phyloP scores from a whole-genome alignment of 2,888 invertebrate genomes.

The Lasioglossum villosulum region DNA sequence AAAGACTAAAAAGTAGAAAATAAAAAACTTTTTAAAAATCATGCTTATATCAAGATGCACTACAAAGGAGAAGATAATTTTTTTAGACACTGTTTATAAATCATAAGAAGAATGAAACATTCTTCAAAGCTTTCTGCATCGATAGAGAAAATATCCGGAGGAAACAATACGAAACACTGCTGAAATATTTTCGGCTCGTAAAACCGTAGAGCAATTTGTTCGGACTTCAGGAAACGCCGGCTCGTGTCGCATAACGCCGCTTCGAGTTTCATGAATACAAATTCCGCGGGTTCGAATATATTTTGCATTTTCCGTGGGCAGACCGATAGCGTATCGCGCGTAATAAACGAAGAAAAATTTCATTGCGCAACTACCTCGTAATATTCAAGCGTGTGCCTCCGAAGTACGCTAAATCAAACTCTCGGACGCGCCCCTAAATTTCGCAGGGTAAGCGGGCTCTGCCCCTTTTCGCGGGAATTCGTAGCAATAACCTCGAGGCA shows the following conservation, averaged over 20 bases:
- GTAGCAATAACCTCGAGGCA: background rate
- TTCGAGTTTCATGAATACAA: constrained; percentile 1
- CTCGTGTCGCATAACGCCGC: background rate
- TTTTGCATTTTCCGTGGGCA: background rate
- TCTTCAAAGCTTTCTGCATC: too few relatives aligned
- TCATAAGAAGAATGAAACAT: too few relatives aligned
- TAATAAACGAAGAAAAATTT: constrained; percentile 15
- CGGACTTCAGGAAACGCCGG: background rate
- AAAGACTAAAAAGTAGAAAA: too few relatives aligned
- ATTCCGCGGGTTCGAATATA: background rate
- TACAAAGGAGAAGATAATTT: too few relatives aligned
- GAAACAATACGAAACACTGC: too few relatives aligned
- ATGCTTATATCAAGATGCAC: too few relatives aligned
- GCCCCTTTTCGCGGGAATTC: background rate
- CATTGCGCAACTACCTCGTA: background rate
- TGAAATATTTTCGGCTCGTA: background rate
- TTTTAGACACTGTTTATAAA: too few relatives aligned
- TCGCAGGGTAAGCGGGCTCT: background rate
- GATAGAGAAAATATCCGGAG: too few relatives aligned
- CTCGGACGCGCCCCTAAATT: constrained; percentile 6
- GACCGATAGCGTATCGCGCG: background rate
- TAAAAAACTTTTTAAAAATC: too few relatives aligned
- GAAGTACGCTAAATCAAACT: constrained; percentile 2
- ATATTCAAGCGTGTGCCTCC: background rate
- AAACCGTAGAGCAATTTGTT: background rate